Evolutionary conservation across 2,888 invertebrate genomes (phyloP), one percentile per base, ranked within the genome.

Genomic region (Drosophila koepferae): DNA sequence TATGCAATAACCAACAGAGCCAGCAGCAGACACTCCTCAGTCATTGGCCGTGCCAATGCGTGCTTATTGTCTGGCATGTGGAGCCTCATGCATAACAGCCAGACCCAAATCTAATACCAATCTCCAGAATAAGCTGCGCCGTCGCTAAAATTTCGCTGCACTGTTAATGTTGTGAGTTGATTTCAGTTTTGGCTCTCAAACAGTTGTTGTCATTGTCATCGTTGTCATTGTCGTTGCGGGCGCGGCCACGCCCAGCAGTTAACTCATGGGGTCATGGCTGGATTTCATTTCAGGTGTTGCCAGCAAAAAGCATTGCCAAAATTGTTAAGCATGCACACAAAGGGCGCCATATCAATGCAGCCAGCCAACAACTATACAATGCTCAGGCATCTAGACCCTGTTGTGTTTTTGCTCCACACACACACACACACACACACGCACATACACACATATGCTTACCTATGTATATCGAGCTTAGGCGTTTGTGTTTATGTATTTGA

Each of bases 131-230:
- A 46, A 72, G 64, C 61, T 28, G 28, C 23, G 48, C 9, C 70
- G 69, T 63, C 65, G 76, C 71, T 64, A 72, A 90, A 89, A 87
- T 89, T 89, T 73, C 89, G 84, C 71, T 74, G 85, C 64, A 74
- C 82, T 87, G 89, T 87, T 87, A 90, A 87, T 90, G 90, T 87
- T 87, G 90, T 89, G 86, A 87, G 87, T 90, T 89, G 90, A 91
- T 89, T 91, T 91, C 89, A 91, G 91, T 87, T 89, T 80, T 80
- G 81, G 74, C 86, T 82, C 80, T 83, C 81, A 82, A 88, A 79
- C 79, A 71, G 65, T 69, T 79, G 54, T 63, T 72, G 64, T 67
- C 44, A 58, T 46, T 68, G 58, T 38, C 14, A 14, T 38, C 12
- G 38, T 14, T 40, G 38, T 49, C 54, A 34, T 60, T 53, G 53